A percentile compares a stretch with the other conserved stretches of the same genome.
These are phyloP conservation scores for Gambusia yucatana DNA, from an alignment of 2,797 vertebrate genomes.

Conservation along the genomic window DNA sequence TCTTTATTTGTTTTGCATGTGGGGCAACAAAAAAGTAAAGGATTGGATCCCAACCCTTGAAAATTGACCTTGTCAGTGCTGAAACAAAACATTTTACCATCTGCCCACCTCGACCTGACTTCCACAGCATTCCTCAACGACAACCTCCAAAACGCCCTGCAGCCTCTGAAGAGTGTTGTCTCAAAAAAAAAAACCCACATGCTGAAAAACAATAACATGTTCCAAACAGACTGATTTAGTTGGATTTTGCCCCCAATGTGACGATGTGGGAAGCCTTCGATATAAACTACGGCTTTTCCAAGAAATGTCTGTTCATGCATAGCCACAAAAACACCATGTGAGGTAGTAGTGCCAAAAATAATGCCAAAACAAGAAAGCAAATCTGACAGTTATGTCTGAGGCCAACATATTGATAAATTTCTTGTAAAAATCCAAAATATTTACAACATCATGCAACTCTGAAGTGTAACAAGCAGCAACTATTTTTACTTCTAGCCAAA, in stretches of 20 bases:
- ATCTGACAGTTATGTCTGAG: neutral
- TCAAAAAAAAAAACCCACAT: slow-evolving; percentile 48
- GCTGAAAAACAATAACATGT: slow-evolving; percentile 58
- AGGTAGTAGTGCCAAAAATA: neutral
- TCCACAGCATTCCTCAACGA: slow-evolving; percentile 50
- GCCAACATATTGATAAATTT: neutral
- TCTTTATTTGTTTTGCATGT: slow-evolving; percentile 53
- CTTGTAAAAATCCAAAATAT: neutral
- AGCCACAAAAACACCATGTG: slow-evolving; percentile 5
- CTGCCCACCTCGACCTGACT: slow-evolving; percentile 43
- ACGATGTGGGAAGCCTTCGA: slow-evolving; percentile 54
- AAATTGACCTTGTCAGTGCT: slow-evolving; percentile 32
- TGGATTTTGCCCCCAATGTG: slow-evolving; percentile 43
- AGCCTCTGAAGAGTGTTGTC: slow-evolving; percentile 47
- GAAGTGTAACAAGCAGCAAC: neutral
- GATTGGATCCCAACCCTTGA: slow-evolving; percentile 35
- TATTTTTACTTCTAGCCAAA: neutral
- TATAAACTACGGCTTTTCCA: slow-evolving; percentile 61
- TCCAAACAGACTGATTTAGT: slow-evolving; percentile 58
- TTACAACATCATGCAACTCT: neutral
- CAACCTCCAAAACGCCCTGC: slow-evolving; percentile 44
- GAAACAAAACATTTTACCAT: slow-evolving; percentile 56
- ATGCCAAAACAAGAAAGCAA: neutral
- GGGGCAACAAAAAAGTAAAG: slow-evolving; percentile 46
- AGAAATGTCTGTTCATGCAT: slow-evolving; percentile 46